These are phyloP conservation scores for Zosterops japonicus DNA, from an alignment of 2,113 vertebrate species.

Conservation along the genomic window DNA sequence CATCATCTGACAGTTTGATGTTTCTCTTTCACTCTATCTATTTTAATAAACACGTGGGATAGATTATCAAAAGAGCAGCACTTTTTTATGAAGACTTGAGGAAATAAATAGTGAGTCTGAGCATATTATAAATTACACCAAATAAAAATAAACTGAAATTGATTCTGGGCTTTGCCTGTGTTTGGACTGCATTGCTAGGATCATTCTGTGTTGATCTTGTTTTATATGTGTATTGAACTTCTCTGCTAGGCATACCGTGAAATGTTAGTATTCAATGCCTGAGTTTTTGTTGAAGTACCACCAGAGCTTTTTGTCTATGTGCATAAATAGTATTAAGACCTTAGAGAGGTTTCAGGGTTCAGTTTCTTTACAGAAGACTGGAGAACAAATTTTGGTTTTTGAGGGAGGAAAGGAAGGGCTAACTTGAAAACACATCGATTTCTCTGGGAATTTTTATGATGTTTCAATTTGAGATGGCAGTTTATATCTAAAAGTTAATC, in stretches of 20 bases:
- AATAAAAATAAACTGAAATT: constrained; percentile 26
- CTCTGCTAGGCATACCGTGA: background rate
- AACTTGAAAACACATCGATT: background rate
- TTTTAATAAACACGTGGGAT: constrained; percentile 25
- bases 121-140: background rate
- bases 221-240: background rate
- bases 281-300: background rate
- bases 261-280: constrained; percentile 15
- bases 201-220: background rate
- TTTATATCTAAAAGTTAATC: background rate
- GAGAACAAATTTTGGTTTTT: background rate
- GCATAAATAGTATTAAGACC: background rate
- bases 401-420: background rate
- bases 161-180: background rate
- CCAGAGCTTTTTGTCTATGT: background rate
- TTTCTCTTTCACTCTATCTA: constrained; percentile 13
- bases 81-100: constrained; percentile 7
- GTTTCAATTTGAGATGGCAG: background rate
- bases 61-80: background rate
- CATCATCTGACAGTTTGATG: background rate
- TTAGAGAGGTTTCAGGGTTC: background rate
- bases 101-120: constrained; percentile 1
- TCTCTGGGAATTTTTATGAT: background rate
- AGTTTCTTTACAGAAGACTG: background rate
- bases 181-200: background rate